Evolutionary conservation across 2,113 vertebrate genomes (phyloP).

Genomic region (Gadus macrocephalus): DNA sequence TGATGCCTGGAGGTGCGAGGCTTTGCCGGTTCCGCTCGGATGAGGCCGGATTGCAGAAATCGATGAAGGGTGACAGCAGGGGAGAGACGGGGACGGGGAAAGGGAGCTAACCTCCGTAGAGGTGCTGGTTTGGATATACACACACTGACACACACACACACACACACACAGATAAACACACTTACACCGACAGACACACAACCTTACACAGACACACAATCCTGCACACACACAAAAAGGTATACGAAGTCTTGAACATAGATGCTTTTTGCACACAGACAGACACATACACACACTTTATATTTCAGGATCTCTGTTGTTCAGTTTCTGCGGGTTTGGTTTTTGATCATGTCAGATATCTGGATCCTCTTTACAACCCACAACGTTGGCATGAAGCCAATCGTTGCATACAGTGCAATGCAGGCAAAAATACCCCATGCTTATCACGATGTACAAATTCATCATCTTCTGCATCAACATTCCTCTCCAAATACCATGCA

Average conservation of each 20-base stretch:
- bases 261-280: slow-evolving; percentile 12
- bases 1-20: slow-evolving; percentile 40
- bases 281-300: no score
- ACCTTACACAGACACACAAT: not conserved
- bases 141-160: not conserved
- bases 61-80: slow-evolving; percentile 64
- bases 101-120: slow-evolving; percentile 39
- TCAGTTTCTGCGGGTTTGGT: no score
- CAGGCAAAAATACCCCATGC: no score
- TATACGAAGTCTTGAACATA: slow-evolving; percentile 25
- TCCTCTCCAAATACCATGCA: no score
- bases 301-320: no score
- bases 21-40: slow-evolving; percentile 58
- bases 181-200: not conserved
- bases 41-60: slow-evolving; percentile 67
- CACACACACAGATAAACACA: no score
- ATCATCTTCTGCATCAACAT: no score
- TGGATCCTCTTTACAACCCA: no score
- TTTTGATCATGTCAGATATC: no score
- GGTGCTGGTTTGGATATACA: slow-evolving; percentile 14
- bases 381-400: no score
- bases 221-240: slow-evolving; percentile 18
- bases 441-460: no score
- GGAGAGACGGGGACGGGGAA: slow-evolving; percentile 40
- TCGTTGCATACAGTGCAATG: no score